phyloP scores from a whole-genome alignment of 2,888 invertebrate genomes.

The Acanthococcus lagerstroemiae region DNA sequence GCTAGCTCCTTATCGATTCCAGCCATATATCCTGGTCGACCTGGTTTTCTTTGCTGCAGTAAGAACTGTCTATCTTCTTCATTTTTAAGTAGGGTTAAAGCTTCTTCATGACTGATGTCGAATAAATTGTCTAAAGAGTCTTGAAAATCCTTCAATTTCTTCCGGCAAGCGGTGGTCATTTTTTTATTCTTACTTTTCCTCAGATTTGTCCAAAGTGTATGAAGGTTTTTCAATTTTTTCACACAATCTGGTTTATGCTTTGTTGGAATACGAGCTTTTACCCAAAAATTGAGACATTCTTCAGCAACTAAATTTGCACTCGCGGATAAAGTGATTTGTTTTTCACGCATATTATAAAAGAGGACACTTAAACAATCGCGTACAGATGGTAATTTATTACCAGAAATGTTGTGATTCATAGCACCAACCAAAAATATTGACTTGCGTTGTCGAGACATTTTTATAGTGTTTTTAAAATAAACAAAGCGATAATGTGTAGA shows the following conservation, averaged over 20 bases:
- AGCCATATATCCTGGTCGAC: neutral
- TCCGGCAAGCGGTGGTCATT: neutral
- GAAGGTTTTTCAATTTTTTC: neutral
- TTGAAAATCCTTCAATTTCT: neutral
- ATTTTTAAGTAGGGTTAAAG: neutral
- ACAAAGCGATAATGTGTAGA: no score
- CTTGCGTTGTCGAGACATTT: no score
- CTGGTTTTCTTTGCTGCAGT: neutral
- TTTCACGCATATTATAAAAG: neutral
- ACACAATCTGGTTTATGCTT: neutral
- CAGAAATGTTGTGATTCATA: no score
- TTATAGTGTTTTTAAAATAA: no score
- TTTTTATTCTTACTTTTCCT: neutral
- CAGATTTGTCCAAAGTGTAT: neutral
- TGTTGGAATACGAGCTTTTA: neutral
- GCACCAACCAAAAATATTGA: no score
- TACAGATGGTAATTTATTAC: constrained; percentile 1
- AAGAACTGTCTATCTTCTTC: constrained; percentile 2
- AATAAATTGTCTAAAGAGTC: neutral
- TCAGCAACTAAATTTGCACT: neutral
- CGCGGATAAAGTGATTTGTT: neutral
- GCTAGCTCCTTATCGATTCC: neutral
- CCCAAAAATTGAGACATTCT: constrained; percentile 4
- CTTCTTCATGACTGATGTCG: constrained; percentile 2
- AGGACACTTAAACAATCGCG: neutral